Evolutionary conservation across 2,888 invertebrate genomes (phyloP).

Genomic region (Cyclophora albipunctata): DNA sequence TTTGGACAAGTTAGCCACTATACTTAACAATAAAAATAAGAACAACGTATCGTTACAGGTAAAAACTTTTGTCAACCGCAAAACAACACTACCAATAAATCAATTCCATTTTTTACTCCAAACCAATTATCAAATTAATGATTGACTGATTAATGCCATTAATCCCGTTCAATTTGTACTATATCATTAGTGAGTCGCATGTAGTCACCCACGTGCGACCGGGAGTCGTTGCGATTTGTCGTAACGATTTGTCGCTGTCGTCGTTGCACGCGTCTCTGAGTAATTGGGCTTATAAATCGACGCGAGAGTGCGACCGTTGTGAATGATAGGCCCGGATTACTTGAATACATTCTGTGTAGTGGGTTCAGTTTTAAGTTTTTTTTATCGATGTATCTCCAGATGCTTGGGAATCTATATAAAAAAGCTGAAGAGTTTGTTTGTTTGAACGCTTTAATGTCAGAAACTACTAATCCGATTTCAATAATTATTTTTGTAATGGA

Average conservation of each 20-base stretch:
- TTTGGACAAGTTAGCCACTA: too few species aligned
- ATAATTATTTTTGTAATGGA: too few species aligned
- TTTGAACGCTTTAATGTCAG: too few species aligned
- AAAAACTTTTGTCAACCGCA: too few species aligned
- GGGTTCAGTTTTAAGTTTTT: background rate
- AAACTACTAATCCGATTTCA: too few species aligned
- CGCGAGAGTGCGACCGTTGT: slow-evolving; percentile 31
- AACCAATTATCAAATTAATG: background rate
- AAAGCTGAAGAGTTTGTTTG: too few species aligned
- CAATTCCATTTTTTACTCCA: too few species aligned
- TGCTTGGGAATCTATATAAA: too few species aligned
- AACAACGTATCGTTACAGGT: too few species aligned
- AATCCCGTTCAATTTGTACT: slow-evolving; percentile 17
- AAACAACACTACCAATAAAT: too few species aligned
- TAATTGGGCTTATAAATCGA: slow-evolving; percentile 70
- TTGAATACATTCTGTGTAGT: background rate
- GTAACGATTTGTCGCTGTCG: slow-evolving; percentile 36
- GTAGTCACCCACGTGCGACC: slow-evolving; percentile 52
- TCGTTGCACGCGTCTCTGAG: slow-evolving; percentile 57
- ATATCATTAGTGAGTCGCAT: slow-evolving; percentile 15
- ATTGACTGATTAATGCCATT: slow-evolving; percentile 1
- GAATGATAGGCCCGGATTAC: slow-evolving; percentile 25
- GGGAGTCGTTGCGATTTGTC: slow-evolving; percentile 59
- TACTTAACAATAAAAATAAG: too few species aligned
- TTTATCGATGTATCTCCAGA: too few species aligned